Percentiles rank a stretch among this genome's conserved stretches.
These are phyloP conservation scores for Gulo gulo DNA, from an alignment of 2,113 vertebrate species.

Conservation along the genomic window DNA sequence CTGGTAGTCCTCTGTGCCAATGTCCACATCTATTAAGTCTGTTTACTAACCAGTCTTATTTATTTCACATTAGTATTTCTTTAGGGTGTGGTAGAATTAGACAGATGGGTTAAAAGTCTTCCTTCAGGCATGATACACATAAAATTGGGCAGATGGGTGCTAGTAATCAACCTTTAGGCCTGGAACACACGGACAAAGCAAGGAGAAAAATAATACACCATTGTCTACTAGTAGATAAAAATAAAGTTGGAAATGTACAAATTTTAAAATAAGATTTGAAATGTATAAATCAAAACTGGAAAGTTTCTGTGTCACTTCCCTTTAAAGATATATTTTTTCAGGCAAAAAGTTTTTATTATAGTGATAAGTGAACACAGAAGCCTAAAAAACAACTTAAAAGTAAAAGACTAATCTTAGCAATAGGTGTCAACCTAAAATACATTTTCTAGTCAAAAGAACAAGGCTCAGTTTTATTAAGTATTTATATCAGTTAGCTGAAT, in stretches of 20 bases:
- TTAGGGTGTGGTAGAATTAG: slow-evolving; percentile 81
- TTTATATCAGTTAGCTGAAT: neutral
- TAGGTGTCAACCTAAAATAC: neutral
- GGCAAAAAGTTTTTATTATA: neutral
- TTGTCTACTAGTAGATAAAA: slow-evolving; percentile 37
- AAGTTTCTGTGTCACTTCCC: neutral
- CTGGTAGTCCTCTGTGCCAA: slow-evolving; percentile 61
- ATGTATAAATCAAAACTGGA: slow-evolving; percentile 19
- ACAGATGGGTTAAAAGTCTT: slow-evolving; percentile 85
- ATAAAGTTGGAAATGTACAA: neutral
- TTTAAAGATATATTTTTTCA: slow-evolving; percentile 59
- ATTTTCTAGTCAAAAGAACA: neutral
- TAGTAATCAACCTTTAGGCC: slow-evolving; percentile 77
- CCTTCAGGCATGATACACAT: slow-evolving; percentile 77
- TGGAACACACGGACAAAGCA: slow-evolving; percentile 70
- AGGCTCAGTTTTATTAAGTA: neutral
- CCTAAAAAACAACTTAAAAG: neutral
- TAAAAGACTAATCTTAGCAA: neutral
- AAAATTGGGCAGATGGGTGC: slow-evolving; percentile 83
- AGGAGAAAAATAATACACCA: neutral
- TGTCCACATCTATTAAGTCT: slow-evolving; percentile 84
- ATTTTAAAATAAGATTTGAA: slow-evolving; percentile 12
- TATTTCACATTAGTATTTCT: slow-evolving; percentile 83
- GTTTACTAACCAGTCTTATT: slow-evolving; percentile 84
- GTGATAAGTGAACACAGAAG: neutral